phyloP scores from a whole-genome alignment of 2,888 invertebrate species.

The Hyposoter didymator region DNA sequence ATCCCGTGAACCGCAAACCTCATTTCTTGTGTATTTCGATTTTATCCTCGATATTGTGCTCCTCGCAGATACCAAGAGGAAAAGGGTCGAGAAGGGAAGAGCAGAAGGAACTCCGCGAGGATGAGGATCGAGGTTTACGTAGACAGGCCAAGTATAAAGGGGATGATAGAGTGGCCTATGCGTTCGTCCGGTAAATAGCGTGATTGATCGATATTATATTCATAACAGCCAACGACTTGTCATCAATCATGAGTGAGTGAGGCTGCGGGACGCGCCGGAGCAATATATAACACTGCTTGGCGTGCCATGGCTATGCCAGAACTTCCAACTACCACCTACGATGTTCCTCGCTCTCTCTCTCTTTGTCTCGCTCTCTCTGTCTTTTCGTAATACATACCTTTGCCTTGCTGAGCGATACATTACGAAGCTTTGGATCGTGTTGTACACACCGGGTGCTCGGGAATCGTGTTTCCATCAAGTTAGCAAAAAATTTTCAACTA shows the following conservation, averaged over 20 bases:
- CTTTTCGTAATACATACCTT: slow-evolving; percentile 79
- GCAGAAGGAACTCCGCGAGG: slow-evolving; percentile 56
- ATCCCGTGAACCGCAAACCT: slow-evolving; percentile 8
- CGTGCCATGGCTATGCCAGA: slow-evolving; percentile 48
- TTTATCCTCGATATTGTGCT: neutral
- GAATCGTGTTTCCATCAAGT: slow-evolving; percentile 69
- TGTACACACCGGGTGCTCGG: slow-evolving; percentile 76
- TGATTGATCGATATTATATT: slow-evolving; percentile 84
- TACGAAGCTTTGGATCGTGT: slow-evolving; percentile 75
- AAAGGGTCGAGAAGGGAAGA: slow-evolving; percentile 46
- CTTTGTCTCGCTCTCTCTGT: neutral
- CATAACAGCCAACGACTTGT: slow-evolving; percentile 83
- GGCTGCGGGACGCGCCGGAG: slow-evolving; percentile 57
- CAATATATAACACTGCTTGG: slow-evolving; percentile 59
- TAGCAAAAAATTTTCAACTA: slow-evolving; percentile 14
- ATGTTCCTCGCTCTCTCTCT: slow-evolving; percentile 30
- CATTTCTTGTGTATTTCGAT: slow-evolving; percentile 16
- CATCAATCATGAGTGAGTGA: slow-evolving; percentile 75
- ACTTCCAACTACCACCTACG: slow-evolving; percentile 54
- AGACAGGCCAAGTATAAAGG: slow-evolving; percentile 71
- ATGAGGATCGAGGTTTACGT: slow-evolving; percentile 62
- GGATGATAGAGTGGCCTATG: slow-evolving; percentile 82
- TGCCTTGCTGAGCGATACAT: slow-evolving; percentile 76
- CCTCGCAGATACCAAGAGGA: slow-evolving; percentile 10
- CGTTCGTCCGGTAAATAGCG: slow-evolving; percentile 82